Conservation (phyloP, 2,113 vertebrate genomes). For the Epinephelus lanceolatus region DNA sequence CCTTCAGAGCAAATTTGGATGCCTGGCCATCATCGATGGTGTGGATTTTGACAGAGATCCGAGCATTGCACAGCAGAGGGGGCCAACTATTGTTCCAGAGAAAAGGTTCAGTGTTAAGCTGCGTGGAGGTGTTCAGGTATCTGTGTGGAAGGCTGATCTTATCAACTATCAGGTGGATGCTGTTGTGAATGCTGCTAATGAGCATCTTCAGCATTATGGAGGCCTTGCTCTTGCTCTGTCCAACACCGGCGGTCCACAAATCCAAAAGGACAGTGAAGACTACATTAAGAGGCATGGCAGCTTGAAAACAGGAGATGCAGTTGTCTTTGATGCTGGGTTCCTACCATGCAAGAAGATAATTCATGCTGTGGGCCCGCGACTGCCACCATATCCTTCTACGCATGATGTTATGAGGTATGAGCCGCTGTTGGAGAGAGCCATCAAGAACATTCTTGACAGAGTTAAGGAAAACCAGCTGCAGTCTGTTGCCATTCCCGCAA, state of each 20-base stretch:
- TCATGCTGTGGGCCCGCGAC: slow-evolving; percentile 89
- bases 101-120: slow-evolving; percentile 78
- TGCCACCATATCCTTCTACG: rapidly evolving
- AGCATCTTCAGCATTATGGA: slow-evolving; percentile 67
- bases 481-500: slow-evolving; percentile 91
- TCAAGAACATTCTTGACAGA: slow-evolving; percentile 71
- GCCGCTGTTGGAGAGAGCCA: neutral
- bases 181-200: slow-evolving; percentile 93
- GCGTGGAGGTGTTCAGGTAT: slow-evolving; percentile 66
- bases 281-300: rapidly evolving
- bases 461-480: rapidly evolving
- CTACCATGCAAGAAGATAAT: slow-evolving; percentile 87
- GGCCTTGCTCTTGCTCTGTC: slow-evolving; percentile 88
- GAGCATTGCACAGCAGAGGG: neutral
- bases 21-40: slow-evolving; percentile 55
- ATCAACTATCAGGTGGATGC: slow-evolving; percentile 81
- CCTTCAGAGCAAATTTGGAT: slow-evolving; percentile 84
- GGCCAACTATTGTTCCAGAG: rapidly evolving
- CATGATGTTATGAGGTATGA: neutral
- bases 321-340: slow-evolving; percentile 71
- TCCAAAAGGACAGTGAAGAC: slow-evolving; percentile 70
- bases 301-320: slow-evolving; percentile 72
- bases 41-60: neutral
- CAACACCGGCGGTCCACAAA: slow-evolving; percentile 83
- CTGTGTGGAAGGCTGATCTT: slow-evolving; percentile 91